Base-by-base conservation (phyloP, 1,140 invertebrate genomes). In the Aleiodes sp. region DNA sequence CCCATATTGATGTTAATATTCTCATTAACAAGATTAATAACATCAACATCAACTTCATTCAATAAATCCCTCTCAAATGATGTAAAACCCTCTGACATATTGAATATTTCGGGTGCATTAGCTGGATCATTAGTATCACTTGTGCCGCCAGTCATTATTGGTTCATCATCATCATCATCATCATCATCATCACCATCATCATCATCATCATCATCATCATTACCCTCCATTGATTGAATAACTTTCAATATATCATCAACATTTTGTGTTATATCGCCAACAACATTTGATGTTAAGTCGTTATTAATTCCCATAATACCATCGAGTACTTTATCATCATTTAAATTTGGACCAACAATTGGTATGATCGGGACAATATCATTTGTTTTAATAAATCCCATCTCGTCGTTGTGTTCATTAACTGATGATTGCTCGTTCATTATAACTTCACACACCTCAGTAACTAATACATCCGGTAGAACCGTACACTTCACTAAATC, bases 181-280 rank as follows among this genome's bases (percentile, higher is more conserved):
- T 65, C 73, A 70, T 56, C 46, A 7, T 80, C 88, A 9, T 79
- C 85, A 46, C 81, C 85, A n/a, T n/a, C 9, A 33, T 33, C 9
- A 33, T 33, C 31, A 33, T 68, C 71, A 65, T 64, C 81, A 74
- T 65, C 73, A 70, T 56, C 46, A 7, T 80, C 88, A 9, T 79
- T 85, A 46, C 81, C 85, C 73, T 91, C 91, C 70, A 92, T 87
- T n/a, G 88, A 91, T 79, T 91, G 91, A 65, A 91, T 90, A 12
- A 89, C 90, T 79, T 90, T 89, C 41, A 92, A 83, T 37, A 91
- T 86, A 67, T 91, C 91, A n/a, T 89, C 88, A 3, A 88, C 86
- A 76, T 89, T 89, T 63, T 88, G 88, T 29, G 82, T 88, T 43
- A 90, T 82, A 77, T 90, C 89, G 68, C 75, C 76, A 9, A 71